Evolutionary conservation across 1,140 invertebrate genomes (phyloP).

Genomic region (Saccostrea glomerata): DNA sequence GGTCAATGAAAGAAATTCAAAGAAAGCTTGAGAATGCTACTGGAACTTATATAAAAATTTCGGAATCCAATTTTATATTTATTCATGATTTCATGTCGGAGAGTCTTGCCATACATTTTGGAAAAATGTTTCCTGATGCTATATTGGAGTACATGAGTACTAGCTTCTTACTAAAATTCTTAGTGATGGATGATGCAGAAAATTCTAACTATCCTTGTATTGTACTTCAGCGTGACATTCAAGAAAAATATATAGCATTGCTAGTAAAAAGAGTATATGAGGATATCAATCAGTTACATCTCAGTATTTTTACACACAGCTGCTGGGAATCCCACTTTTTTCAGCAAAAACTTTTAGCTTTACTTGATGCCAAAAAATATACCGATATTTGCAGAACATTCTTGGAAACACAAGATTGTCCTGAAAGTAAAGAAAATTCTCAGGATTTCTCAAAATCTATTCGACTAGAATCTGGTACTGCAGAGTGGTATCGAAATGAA

Average conservation of each 20-base stretch:
- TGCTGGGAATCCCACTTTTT: neutral
- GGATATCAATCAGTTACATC: neutral
- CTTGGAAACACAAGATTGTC: neutral
- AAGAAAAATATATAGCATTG: neutral
- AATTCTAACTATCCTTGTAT: neutral
- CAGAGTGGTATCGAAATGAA: neutral
- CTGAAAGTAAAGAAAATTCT: neutral
- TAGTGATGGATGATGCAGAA: neutral
- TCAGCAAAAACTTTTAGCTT: neutral
- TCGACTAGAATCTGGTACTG: neutral
- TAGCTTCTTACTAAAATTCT: neutral
- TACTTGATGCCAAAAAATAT: neutral
- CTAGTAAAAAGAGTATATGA: neutral
- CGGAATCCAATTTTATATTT: neutral
- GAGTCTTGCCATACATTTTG: neutral
- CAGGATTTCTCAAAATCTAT: neutral
- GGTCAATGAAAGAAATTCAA: neutral
- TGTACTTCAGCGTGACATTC: neutral
- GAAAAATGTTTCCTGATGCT: neutral
- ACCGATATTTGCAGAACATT: neutral
- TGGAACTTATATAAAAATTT: neutral
- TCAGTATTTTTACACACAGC: neutral
- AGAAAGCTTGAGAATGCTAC: neutral
- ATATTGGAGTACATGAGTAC: neutral
- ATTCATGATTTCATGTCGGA: neutral